Conservation (phyloP, 2,113 vertebrate species). For the Oenanthe melanoleuca region DNA sequence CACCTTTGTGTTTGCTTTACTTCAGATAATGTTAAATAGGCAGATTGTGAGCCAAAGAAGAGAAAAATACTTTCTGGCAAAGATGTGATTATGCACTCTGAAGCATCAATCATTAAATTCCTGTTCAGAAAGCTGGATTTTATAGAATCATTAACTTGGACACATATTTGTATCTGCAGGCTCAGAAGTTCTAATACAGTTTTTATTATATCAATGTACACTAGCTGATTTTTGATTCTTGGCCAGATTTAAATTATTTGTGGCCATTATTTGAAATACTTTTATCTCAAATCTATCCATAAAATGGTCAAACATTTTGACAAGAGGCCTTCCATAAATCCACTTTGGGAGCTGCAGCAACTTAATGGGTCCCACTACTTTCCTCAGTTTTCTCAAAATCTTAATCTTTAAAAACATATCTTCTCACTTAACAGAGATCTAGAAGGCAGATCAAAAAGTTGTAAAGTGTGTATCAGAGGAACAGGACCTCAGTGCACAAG, state of each 20-base stretch:
- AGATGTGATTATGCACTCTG: neutral
- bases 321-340: neutral
- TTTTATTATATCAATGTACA: neutral
- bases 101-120: conserved; percentile 30
- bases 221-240: neutral
- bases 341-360: neutral
- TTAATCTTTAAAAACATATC: neutral
- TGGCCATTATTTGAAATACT: neutral
- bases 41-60: neutral
- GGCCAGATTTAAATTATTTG: neutral
- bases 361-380: neutral
- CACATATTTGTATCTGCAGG: neutral
- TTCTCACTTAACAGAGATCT: neutral
- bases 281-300: neutral
- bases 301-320: neutral
- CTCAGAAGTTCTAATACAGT: neutral
- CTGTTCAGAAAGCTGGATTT: neutral
- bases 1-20: conserved; percentile 50
- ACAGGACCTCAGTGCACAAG: neutral
- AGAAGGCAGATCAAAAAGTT: neutral
- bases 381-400: neutral
- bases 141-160: neutral
- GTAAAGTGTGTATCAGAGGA: neutral
- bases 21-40: conserved; percentile 26
- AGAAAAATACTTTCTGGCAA: conserved; percentile 37